phyloP scores from a whole-genome alignment of 35 echinoderm and acorn worm species.

The Acanthaster planci region DNA sequence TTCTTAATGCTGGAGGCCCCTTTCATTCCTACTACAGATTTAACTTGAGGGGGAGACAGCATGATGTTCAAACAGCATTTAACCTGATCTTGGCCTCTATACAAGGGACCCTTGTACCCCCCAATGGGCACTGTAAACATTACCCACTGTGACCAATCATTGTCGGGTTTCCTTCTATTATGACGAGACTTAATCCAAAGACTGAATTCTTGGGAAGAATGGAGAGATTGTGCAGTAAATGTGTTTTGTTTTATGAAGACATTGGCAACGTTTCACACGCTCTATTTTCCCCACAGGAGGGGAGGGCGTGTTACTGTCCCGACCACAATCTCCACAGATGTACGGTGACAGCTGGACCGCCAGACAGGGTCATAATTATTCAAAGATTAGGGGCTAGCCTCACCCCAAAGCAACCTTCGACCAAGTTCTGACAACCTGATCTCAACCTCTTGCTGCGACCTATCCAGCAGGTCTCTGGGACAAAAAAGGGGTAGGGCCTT shows the following conservation, averaged over 20 bases:
- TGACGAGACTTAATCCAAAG: too few species aligned
- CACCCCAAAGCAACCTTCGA: not conserved
- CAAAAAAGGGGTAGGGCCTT: not conserved
- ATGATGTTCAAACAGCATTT: constrained; percentile 8
- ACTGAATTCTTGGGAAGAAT: too few species aligned
- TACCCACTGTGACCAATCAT: not conserved
- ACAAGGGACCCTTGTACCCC: not conserved
- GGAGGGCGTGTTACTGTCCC: not conserved
- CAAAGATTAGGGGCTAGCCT: too few species aligned
- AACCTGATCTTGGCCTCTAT: not conserved
- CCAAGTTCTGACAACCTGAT: not conserved
- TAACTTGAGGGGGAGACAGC: too few species aligned
- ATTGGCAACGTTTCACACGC: too few species aligned
- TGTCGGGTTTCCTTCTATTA: too few species aligned
- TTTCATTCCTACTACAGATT: too few species aligned
- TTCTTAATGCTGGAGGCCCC: too few species aligned
- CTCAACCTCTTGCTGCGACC: not conserved
- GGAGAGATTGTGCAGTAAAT: too few species aligned
- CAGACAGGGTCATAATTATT: too few species aligned
- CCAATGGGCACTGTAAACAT: not conserved
- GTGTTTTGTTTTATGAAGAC: too few species aligned
- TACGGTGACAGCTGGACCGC: not conserved
- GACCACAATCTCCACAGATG: not conserved
- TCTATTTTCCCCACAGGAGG: too few species aligned
- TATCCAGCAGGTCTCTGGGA: not conserved